These are phyloP conservation scores for Amazona vittata DNA, from an alignment of 2,113 vertebrate genomes.

Conservation along the genomic window DNA sequence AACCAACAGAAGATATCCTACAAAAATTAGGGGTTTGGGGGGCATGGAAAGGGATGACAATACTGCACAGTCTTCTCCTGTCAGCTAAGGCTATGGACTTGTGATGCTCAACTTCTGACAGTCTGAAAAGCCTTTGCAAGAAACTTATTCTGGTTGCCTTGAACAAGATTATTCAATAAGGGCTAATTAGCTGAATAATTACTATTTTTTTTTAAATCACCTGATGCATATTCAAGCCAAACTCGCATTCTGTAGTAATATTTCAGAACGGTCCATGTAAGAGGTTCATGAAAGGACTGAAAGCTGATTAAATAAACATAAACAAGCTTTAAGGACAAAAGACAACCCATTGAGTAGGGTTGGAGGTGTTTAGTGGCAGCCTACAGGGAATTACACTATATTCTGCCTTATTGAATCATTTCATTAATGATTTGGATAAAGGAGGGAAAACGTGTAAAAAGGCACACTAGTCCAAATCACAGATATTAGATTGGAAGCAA, in stretches of 20 bases:
- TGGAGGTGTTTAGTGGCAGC: neutral
- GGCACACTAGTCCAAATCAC: neutral
- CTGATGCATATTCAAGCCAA: neutral
- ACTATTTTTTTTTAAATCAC: neutral
- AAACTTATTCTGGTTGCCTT: neutral
- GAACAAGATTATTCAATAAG: neutral
- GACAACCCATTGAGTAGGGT: neutral
- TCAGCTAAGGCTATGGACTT: neutral
- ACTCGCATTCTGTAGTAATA: neutral
- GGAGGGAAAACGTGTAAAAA: neutral
- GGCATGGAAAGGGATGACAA: neutral
- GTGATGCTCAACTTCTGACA: neutral
- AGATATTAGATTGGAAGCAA: neutral
- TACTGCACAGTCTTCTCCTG: neutral
- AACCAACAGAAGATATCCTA: neutral
- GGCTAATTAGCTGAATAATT: neutral
- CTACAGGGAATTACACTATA: neutral
- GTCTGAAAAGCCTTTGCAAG: neutral
- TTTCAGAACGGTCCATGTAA: neutral
- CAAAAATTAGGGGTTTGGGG: neutral
- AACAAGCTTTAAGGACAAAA: neutral
- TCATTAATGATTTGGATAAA: neutral
- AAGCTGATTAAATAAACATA: neutral
- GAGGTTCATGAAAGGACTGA: neutral
- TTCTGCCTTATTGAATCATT: neutral